Base-by-base conservation (phyloP, 2,113 vertebrate species). In the Garra rufa region DNA sequence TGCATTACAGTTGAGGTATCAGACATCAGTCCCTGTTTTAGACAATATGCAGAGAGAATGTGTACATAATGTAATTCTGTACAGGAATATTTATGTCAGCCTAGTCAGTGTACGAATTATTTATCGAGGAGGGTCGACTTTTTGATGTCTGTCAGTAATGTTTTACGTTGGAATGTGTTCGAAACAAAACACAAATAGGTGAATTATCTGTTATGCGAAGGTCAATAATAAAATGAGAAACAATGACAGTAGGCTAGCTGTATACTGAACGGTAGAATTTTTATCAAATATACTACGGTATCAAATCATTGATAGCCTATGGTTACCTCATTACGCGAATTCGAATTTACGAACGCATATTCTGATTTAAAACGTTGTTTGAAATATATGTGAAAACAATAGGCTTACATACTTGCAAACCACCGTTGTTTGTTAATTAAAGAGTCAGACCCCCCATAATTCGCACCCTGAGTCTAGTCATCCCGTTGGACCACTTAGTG, bases 1-100 rank as follows among this genome's bases (percentile, higher is more conserved):
- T 79, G 65, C 86, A 75, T 85, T 69, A 71, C 10, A 70, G n/a
- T 57, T 77, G 63, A 85, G 75, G 81, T 76, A 85, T 46, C 73
- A 73, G 76, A 85, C 76, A 84, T 41, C 70, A 55, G 73, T 82
- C 76, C 85, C 74, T 63, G 84, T 41, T 73, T 55, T 85, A 26
- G 44, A 52, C 13, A 50, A 75, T 11, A 85, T 50, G 17, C 46
- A 38, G n/a, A 81, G 80, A 67, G 70, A 85, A 81, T 61, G 77
- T 52, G 70, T 65, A 50, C 28, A 41, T 59, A 17, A 84, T 77
- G 8, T 70, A 61, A 55, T 34, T 55, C 17, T 55, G 9, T 48
- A 75, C 24, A 50, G 24, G 74, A 52, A 26, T 73, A 73, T 73
- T 24, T 73, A 73, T 73, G 21, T 26, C 41, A 46, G 10, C 24